These are phyloP conservation scores for Chaetodon auriga DNA, from an alignment of 2,113 vertebrate genomes.

Conservation along the genomic window DNA sequence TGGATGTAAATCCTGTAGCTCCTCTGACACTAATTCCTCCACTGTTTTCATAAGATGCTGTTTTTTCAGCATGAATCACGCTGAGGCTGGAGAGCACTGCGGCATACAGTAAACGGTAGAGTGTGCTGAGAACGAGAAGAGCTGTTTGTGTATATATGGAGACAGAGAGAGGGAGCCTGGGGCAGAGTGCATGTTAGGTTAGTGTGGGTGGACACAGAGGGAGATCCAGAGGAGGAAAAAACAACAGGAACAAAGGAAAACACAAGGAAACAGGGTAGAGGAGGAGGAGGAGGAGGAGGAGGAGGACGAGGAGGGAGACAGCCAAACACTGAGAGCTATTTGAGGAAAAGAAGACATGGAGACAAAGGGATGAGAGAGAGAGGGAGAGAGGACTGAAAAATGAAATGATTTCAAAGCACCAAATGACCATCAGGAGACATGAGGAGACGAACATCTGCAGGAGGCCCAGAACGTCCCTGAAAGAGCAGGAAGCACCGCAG, in stretches of 20 bases:
- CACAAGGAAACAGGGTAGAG: constrained; percentile 22
- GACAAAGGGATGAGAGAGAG: not conserved
- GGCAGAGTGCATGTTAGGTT: constrained; percentile 71
- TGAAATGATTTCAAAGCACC: not conserved
- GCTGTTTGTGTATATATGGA: constrained; percentile 50
- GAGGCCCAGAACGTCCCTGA: no score
- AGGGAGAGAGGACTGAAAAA: not conserved
- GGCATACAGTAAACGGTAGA: constrained; percentile 44
- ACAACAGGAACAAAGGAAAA: constrained; percentile 33
- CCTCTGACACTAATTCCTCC: constrained; percentile 32
- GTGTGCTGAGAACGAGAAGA: constrained; percentile 39
- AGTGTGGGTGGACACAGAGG: constrained; percentile 72
- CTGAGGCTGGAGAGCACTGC: constrained; percentile 29
- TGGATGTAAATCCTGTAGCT: not conserved
- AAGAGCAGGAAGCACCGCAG: no score
- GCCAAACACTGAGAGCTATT: constrained; percentile 31
- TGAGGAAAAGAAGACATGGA: constrained; percentile 27
- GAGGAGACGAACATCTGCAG: no score
- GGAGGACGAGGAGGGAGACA: constrained; percentile 27
- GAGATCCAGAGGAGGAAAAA: constrained; percentile 47
- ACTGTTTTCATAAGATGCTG: constrained; percentile 11
- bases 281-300: constrained; percentile 30
- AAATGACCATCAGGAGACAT: no score
- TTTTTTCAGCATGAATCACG: constrained; percentile 52
- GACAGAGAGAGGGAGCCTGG: constrained; percentile 52